These are phyloP conservation scores for Semicossyphus pulcher DNA, from an alignment of 2,113 vertebrate genomes.

Conservation along the genomic window DNA sequence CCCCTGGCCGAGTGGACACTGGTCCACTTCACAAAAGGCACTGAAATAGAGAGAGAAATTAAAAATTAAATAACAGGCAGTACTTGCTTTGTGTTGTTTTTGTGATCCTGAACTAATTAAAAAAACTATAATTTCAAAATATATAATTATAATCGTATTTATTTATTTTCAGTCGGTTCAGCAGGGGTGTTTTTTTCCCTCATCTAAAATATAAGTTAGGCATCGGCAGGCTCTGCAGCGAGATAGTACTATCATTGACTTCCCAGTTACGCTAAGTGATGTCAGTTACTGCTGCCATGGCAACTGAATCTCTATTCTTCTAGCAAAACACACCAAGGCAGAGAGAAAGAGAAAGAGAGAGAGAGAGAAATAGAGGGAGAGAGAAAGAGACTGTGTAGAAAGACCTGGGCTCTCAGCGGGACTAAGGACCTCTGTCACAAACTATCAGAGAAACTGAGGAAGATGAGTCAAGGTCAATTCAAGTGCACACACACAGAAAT, in stretches of 20 bases:
- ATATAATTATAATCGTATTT: neutral
- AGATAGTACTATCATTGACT: constrained; percentile 77
- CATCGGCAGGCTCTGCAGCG: constrained; percentile 46
- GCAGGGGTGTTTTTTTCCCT: constrained; percentile 4
- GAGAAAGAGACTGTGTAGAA: constrained; percentile 26
- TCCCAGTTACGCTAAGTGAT: constrained; percentile 79
- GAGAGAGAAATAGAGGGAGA: constrained; percentile 30
- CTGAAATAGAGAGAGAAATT: constrained; percentile 76
- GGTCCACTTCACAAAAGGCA: constrained; percentile 77
- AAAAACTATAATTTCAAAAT: neutral
- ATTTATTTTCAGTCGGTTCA: constrained; percentile 19
- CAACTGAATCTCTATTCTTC: constrained; percentile 80
- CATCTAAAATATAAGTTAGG: constrained; percentile 55
- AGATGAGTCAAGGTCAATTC: constrained; percentile 73
- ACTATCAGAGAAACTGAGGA: constrained; percentile 68
- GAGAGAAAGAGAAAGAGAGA: constrained; percentile 35
- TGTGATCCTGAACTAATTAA: neutral
- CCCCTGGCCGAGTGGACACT: constrained; percentile 69
- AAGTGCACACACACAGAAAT: constrained; percentile 36
- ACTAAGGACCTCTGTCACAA: constrained; percentile 76
- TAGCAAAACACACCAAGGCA: constrained; percentile 42
- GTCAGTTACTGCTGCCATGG: constrained; percentile 85
- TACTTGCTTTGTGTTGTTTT: too few species aligned
- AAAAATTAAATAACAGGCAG: constrained; percentile 32
- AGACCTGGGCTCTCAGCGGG: constrained; percentile 50